Percentiles rank a stretch among this genome's conserved stretches.
phyloP scores from a whole-genome alignment of 1,140 invertebrate genomes.

The Leptonema lineaticorne region DNA sequence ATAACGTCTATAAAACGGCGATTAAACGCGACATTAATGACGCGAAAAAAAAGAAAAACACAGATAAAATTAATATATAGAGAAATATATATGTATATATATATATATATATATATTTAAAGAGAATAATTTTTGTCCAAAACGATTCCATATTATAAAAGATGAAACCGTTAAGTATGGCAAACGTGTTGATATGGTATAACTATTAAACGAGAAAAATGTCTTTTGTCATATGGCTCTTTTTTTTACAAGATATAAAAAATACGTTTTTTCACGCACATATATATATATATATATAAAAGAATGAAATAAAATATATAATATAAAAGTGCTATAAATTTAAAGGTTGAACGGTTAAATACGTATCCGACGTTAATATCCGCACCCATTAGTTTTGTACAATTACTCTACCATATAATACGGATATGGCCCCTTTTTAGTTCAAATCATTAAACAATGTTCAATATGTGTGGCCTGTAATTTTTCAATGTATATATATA shows the following conservation, averaged over 20 bases:
- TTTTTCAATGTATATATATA: background rate
- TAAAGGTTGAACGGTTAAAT: background rate
- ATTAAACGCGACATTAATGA: no score
- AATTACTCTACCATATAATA: background rate
- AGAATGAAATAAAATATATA: background rate
- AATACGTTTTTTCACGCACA: background rate
- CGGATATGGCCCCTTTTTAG: background rate
- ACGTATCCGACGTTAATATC: background rate
- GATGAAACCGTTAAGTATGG: background rate
- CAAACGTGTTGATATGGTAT: background rate
- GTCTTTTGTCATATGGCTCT: background rate
- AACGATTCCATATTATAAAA: no score
- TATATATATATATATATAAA: background rate
- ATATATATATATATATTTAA: no score
- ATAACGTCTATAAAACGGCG: no score
- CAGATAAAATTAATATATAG: no score
- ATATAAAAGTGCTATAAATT: constrained; percentile 2
- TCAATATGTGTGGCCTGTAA: background rate
- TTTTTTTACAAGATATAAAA: background rate
- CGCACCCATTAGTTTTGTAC: background rate
- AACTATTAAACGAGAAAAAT: constrained; percentile 3
- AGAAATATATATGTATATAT: no score
- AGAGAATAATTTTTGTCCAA: no score
- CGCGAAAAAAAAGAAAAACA: no score
- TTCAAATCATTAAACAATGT: background rate